These are phyloP conservation scores for Stenchaetothrips biformis DNA, from an alignment of 2,888 invertebrate genomes.

Conservation along the genomic window DNA sequence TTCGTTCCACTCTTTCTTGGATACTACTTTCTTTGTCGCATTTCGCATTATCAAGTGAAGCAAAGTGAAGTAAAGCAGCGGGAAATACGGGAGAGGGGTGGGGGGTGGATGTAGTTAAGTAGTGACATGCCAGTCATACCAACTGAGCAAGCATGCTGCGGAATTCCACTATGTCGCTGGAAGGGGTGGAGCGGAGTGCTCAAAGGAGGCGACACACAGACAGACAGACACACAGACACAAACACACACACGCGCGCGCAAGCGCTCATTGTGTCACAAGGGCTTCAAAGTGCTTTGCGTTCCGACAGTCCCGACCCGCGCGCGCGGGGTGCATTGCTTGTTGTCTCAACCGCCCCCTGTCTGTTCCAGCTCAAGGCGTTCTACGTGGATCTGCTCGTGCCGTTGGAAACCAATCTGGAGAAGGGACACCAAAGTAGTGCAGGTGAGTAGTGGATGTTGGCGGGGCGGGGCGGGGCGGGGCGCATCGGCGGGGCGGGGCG, in stretches of 20 bases:
- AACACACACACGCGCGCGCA: not conserved
- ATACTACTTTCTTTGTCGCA: not conserved
- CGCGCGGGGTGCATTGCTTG: not conserved
- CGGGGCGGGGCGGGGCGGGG: not conserved
- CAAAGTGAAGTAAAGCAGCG: too few species aligned
- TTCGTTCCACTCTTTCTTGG: constrained; percentile 31
- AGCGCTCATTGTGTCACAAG: not conserved
- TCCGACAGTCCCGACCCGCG: not conserved
- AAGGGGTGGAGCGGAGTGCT: not conserved
- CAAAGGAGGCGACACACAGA: not conserved
- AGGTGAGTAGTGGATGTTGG: constrained; percentile 55
- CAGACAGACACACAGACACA: not conserved
- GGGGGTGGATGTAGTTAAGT: not conserved
- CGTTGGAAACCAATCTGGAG: constrained; percentile 88
- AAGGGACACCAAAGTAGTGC: constrained; percentile 89
- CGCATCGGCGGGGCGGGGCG: not conserved
- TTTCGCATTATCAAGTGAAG: not conserved
- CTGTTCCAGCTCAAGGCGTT: constrained; percentile 80
- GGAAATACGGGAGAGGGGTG: not conserved
- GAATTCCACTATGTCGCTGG: constrained; percentile 1
- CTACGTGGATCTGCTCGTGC: constrained; percentile 87
- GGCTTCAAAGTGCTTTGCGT: not conserved
- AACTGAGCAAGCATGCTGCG: not conserved
- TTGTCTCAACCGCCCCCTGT: constrained; percentile 35
- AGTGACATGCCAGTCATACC: constrained; percentile 6